phyloP scores from a whole-genome alignment of 2,113 vertebrate species.

The Scomber japonicus region DNA sequence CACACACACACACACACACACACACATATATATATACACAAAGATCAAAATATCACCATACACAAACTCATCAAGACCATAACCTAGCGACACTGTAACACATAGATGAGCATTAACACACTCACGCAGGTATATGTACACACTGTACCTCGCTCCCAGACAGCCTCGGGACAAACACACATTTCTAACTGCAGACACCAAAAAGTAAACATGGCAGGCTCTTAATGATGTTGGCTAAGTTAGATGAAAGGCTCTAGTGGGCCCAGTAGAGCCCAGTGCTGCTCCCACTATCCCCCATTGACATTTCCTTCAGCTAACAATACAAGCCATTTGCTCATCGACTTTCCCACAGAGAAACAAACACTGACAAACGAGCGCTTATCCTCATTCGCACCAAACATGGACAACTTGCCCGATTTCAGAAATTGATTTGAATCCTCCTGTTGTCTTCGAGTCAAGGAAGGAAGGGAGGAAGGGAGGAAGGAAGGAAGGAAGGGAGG shows the following conservation, averaged over 20 bases:
- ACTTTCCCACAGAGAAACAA: slow-evolving; percentile 47
- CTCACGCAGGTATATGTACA: neutral
- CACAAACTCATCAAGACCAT: slow-evolving; percentile 20
- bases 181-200: neutral
- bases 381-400: neutral
- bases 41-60: neutral
- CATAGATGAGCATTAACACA: slow-evolving; percentile 7
- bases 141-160: neutral
- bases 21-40: slow-evolving; percentile 28
- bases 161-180: neutral
- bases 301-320: slow-evolving; percentile 50
- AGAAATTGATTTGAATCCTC: slow-evolving; percentile 19
- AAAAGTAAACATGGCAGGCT: slow-evolving; percentile 29
- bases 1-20: slow-evolving; percentile 15
- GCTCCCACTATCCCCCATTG: slow-evolving; percentile 41
- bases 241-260: slow-evolving; percentile 46
- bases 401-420: neutral
- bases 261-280: slow-evolving; percentile 20
- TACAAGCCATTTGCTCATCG: slow-evolving; percentile 26
- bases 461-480: too few relatives aligned
- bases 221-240: slow-evolving; percentile 47
- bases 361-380: slow-evolving; percentile 18
- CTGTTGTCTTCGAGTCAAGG: too few relatives aligned
- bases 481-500: too few relatives aligned
- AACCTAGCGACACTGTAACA: neutral